Base-by-base conservation (phyloP, 1,140 invertebrate species). In the Drosophila bocqueti region DNA sequence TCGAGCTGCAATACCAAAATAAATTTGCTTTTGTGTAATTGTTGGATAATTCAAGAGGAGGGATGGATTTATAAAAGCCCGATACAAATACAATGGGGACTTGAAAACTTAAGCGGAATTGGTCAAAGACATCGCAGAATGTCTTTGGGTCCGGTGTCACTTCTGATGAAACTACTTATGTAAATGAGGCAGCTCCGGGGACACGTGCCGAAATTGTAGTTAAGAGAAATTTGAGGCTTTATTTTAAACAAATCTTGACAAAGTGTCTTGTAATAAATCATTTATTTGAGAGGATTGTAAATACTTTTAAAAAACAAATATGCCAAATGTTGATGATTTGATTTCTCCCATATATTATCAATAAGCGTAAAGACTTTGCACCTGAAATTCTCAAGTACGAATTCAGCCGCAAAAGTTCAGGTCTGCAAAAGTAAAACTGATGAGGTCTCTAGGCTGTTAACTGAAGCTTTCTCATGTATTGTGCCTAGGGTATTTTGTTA, bases 31-130 rank as follows among this genome's bases (percentile, higher is more conserved):
- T 49, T 67, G 36, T 77, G 34, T 60, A 46, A 77, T 61, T 68
- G 55, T 75, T 76, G 52, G 46, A 76, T 76, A 76, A 58, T 58
- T 76, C 36, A 72, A 73, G 67, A 43, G 69, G n/a, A 38, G 47
- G 54, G 43, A 47, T 29, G 54, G 43, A 47, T 29, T n/a, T 18
- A 52, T 71, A 47, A 43, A 50, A 36, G 46, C 40, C 29, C 34
- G 40, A 24, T 26, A 52, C 38, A 18, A 26, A 62, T 16, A 67
- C 66, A 67, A 52, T 34, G n/a, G 63, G 38, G 63, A 26, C 45
- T 46, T 34, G 10, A 7, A 43, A 45, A 63, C 62, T 43, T 40
- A 13, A 7, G 16, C 46, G 26, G 21, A 68, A 54, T 54, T n/a
- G 54, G 64, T 40, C 64, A 54, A 46, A 68, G 47, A 26, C 40